Base-by-base conservation (phyloP, 2,888 invertebrate species). In the Drosophila leonis region DNA sequence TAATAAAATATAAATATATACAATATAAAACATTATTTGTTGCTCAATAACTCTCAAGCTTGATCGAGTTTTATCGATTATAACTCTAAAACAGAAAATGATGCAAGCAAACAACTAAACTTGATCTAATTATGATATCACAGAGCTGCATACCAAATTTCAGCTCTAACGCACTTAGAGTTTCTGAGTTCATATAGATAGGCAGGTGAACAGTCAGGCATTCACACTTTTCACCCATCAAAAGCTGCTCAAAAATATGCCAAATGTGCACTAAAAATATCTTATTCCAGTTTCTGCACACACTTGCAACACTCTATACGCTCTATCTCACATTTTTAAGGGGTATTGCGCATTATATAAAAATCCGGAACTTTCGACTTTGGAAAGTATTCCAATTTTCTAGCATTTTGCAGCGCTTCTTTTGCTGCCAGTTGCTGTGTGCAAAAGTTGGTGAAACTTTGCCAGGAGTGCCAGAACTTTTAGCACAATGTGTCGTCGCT, bases 381-480 rank as follows among this genome's bases (percentile, higher is more conserved):
- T 64, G 41, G 73, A 82, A 88, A 86, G 86, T 80, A 86, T 86
- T 86, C 80, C 88, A 86, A 86, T 83, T 86, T 85, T 82, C 87
- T 85, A 78, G 78, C 78, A 75, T 80, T 85, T 85, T 85, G 77
- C 85, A 78, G 80, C 76, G 74, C 74, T 78, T 78, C 67, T 73
- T 80, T 78, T 61, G 67, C 74, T 63, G 64, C 65, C 64, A 66
- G 65, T 64, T 72, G 72, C 68, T 69, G 72, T 63, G 55, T 31
- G 73, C 68, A 69, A 55, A 82, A 83, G 67, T 83, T 83, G 66
- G 27, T 33, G 31, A 41, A 72, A 82, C 66, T 75, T 70, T 61
- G 71, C 49, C 65, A 61, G 67, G 59, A 63, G 66, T 35, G 24
- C 54, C 27, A 72, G 54, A 87, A 87, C 70, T 87, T 87, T 84